Evolutionary conservation across 1,140 invertebrate species (phyloP).

Genomic region (Heliothis subflexa): DNA sequence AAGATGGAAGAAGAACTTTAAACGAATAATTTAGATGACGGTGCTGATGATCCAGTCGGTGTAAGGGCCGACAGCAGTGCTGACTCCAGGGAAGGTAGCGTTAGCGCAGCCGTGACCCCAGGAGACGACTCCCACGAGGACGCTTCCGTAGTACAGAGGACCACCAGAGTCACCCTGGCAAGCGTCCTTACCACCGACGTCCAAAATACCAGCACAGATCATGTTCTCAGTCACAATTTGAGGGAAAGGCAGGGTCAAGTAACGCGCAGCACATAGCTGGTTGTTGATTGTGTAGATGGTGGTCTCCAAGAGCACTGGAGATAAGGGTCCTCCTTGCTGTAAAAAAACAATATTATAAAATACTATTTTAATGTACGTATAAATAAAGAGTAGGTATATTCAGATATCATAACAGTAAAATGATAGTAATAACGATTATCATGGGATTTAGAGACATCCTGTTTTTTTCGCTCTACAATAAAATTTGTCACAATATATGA

Average conservation of each 20-base stretch:
- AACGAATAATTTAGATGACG: constrained; percentile 44
- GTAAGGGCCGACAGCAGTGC: constrained; percentile 83
- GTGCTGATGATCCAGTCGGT: constrained; percentile 76
- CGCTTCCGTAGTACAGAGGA: constrained; percentile 81
- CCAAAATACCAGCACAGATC: constrained; percentile 65
- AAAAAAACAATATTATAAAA: constrained; percentile 36
- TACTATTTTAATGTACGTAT: too few species aligned
- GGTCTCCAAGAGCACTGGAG: constrained; percentile 74
- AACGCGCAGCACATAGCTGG: constrained; percentile 56
- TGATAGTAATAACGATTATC: too few species aligned
- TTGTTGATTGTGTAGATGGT: constrained; percentile 60
- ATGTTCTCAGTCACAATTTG: constrained; percentile 63
- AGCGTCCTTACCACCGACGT: constrained; percentile 76
- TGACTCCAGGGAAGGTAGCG: constrained; percentile 86
- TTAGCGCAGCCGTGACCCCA: constrained; percentile 87
- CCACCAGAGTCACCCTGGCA: constrained; percentile 90
- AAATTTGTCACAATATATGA: background rate
- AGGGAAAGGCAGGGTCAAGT: constrained; percentile 29
- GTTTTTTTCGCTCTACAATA: too few species aligned
- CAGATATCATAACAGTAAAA: too few species aligned
- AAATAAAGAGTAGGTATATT: too few species aligned
- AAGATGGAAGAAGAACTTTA: too few species aligned
- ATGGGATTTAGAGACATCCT: too few species aligned
- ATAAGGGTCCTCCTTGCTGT: constrained; percentile 72
- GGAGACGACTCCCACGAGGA: constrained; percentile 85